Conservation (phyloP, 1,140 invertebrate genomes). For the Caenorhabditis briggsae region DNA sequence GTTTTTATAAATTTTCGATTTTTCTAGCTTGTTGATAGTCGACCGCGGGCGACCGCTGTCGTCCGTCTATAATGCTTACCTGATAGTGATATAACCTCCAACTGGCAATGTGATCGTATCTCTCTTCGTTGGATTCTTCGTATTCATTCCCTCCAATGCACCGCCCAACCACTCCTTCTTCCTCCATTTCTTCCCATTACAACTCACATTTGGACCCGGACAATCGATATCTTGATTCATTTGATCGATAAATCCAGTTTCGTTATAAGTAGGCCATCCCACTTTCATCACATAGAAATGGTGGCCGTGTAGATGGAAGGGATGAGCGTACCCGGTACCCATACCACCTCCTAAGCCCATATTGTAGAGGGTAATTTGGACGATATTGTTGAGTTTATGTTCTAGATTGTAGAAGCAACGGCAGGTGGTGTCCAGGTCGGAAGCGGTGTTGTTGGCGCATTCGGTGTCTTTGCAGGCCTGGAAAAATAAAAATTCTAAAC, state of each 20-base stretch:
- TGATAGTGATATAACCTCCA: conserved; percentile 58
- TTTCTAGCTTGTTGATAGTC: too few relatives aligned
- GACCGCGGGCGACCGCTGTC: not conserved
- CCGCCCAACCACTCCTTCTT: conserved; percentile 42
- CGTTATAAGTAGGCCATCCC: conserved; percentile 62
- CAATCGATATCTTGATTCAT: conserved; percentile 61
- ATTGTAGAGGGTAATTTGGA: conserved; percentile 77
- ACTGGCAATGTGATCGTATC: conserved; percentile 58
- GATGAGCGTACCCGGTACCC: conserved; percentile 74
- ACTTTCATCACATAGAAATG: conserved; percentile 76
- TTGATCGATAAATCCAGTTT: conserved; percentile 44
- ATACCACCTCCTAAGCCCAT: conserved; percentile 73
- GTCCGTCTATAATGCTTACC: not conserved
- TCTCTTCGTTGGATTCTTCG: conserved; percentile 58
- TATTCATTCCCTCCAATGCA: conserved; percentile 56
- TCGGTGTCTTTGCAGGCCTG: conserved; percentile 36
- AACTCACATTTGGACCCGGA: conserved; percentile 27
- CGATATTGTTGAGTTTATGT: conserved; percentile 71
- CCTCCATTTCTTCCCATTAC: conserved; percentile 50
- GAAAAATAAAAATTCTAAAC: not conserved
- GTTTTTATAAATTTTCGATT: too few relatives aligned
- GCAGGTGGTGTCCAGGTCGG: conserved; percentile 69
- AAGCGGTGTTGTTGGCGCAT: conserved; percentile 6
- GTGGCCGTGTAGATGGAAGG: conserved; percentile 74
- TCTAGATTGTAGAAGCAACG: conserved; percentile 73